Base-by-base conservation (phyloP, 2,797 vertebrate species). In the Pitangus sulphuratus region DNA sequence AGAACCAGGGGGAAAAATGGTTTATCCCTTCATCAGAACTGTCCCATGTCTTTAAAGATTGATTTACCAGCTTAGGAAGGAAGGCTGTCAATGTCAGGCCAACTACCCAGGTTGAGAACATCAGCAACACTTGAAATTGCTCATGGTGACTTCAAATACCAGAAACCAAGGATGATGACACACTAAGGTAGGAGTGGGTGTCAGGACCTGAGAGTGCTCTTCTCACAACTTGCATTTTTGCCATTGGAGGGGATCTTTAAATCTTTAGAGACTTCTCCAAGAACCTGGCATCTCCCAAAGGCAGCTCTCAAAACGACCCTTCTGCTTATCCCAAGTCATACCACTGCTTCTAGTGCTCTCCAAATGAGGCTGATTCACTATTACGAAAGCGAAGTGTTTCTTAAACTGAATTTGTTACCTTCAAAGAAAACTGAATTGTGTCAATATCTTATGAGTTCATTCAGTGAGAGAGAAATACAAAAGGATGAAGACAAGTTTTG, bases 131-230 rank as follows among this genome's bases (percentile, higher is more conserved):
- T 19, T 58, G 6, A 77, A 58, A 26, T 9, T 53, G 33, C 37
- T 42, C 1, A 4, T 44, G 20, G 28, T 44, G 22, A 70, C 42
- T 70, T 56, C 31, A 66, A 31, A 26, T 26, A 50, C 5, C 39
- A 51, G 50, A 56, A 92, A 18, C 8, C 14, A 75, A 79, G 21
- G 22, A 71, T 35, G 21, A 5, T 13, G 42, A 53, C 17, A 53
- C 1, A 0, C 25, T 28, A 44, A 42, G 15, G 56, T 6, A 70
- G 35, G 5, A 83, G 18, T 2, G 12, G 24, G 28, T 1, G 0
- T 53, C 39, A 44, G 44, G 18, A 83, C 8, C 30, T 9, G 31
- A 31, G 17, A 45, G 22, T 5, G 15, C 9, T n/a, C 28, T 48
- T 53, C 14, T 70, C 26, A 28, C 22, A 81, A 31, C 15, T 28